Percentiles rank a stretch among this genome's conserved stretches.
These are phyloP conservation scores for Porites australiensis DNA, from an alignment of 64 coral and sea anemone species.

Conservation along the genomic window DNA sequence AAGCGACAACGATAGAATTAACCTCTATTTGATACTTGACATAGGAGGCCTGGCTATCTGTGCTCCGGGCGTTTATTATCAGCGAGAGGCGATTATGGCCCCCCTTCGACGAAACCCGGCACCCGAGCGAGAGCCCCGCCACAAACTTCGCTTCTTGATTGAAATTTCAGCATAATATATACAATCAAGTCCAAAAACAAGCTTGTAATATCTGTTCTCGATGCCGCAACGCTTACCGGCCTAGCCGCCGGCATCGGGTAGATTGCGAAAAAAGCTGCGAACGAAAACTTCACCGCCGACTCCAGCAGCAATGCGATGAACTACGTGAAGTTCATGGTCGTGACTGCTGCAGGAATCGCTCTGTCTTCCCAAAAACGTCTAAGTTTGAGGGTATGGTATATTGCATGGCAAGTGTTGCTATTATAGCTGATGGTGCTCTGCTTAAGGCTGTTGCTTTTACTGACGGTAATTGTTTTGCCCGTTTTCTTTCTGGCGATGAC, in stretches of 20 bases:
- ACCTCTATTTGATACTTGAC: no score
- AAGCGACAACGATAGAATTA: no score
- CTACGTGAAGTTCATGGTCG: background rate
- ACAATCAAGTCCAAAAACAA: background rate
- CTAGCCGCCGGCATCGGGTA: conserved; percentile 20
- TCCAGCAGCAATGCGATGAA: background rate
- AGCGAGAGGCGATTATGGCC: no score
- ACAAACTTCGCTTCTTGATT: no score
- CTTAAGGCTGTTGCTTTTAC: conserved; percentile 52
- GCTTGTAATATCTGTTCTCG: background rate
- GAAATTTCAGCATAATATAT: no score
- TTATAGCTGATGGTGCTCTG: conserved; percentile 47
- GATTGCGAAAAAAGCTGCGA: background rate
- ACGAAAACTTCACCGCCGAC: background rate
- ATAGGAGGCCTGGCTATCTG: no score
- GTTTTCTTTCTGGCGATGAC: background rate
- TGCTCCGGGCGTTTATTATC: no score
- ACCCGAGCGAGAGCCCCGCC: no score
- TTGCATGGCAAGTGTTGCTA: conserved; percentile 25
- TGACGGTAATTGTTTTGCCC: conserved; percentile 47
- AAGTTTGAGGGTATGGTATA: no score
- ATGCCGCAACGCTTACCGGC: conserved; percentile 10
- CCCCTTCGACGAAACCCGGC: no score
- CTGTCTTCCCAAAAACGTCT: background rate
- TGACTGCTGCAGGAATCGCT: background rate